phyloP scores from a whole-genome alignment of 2,113 vertebrate species.

The Romanogobio albipinnatus region DNA sequence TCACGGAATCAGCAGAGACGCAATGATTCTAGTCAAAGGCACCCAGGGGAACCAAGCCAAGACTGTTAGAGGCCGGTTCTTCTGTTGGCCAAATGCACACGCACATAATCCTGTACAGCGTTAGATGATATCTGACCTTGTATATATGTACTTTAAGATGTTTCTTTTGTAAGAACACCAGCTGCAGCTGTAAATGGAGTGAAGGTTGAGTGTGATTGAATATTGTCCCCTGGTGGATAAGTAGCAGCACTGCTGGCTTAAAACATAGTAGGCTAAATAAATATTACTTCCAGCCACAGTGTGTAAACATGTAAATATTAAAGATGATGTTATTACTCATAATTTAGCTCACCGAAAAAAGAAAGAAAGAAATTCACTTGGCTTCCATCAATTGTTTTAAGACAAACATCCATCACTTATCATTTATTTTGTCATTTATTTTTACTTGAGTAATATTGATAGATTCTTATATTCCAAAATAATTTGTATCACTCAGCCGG shows the following conservation, averaged over 20 bases:
- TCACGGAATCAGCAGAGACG: neutral
- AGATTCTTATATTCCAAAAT: neutral
- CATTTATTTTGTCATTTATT: neutral
- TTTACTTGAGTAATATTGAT: neutral
- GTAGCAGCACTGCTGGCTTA: neutral
- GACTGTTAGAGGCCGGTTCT: neutral
- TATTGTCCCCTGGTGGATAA: constrained; percentile 13
- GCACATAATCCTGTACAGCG: neutral
- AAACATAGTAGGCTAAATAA: neutral
- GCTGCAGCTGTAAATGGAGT: neutral
- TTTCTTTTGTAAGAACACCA: constrained; percentile 8
- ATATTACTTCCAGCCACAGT: neutral
- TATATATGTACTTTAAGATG: constrained; percentile 8
- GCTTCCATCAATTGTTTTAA: neutral
- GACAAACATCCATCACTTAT: neutral
- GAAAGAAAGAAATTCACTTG: neutral
- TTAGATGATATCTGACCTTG: constrained; percentile 12
- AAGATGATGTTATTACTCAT: neutral
- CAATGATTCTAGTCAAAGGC: neutral
- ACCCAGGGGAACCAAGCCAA: neutral
- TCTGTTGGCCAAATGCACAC: neutral
- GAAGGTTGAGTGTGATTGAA: neutral
- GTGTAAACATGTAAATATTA: constrained; percentile 1
- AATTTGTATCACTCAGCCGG: neutral
- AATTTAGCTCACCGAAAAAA: neutral